These are phyloP conservation scores for Aphelocoma californica DNA, from an alignment of 2,797 vertebrate species.

Conservation along the genomic window DNA sequence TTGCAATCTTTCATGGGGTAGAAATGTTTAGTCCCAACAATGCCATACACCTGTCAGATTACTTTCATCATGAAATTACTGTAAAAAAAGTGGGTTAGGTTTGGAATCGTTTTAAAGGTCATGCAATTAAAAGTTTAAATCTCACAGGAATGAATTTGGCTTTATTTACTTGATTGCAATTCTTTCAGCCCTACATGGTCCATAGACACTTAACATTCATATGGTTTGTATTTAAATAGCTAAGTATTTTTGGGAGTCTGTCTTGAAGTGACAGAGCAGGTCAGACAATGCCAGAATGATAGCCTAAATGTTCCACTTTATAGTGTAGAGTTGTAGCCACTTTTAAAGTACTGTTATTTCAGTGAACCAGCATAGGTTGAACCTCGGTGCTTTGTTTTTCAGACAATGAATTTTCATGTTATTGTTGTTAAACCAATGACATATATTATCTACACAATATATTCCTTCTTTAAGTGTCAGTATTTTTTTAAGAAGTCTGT, in stretches of 20 bases:
- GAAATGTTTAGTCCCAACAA: background rate
- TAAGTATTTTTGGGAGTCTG: background rate
- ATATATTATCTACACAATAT: slow-evolving; percentile 11
- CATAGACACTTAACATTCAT: background rate
- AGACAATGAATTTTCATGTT: slow-evolving; percentile 35
- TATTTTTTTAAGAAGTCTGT: slow-evolving; percentile 6
- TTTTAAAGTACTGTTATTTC: background rate
- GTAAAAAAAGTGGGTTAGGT: background rate
- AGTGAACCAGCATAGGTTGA: background rate
- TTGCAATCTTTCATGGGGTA: background rate
- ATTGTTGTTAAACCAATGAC: background rate
- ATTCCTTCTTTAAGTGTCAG: slow-evolving; percentile 34
- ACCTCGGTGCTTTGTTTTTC: background rate
- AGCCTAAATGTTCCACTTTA: background rate
- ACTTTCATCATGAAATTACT: background rate
- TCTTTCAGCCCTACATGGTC: background rate
- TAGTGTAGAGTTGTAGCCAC: background rate
- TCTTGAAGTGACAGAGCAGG: background rate
- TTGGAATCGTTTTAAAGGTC: background rate
- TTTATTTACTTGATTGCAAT: background rate
- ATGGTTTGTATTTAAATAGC: background rate
- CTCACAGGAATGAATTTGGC: background rate
- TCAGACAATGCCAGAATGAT: background rate
- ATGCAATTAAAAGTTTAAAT: background rate
- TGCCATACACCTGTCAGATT: background rate